Conservation (phyloP, 2,888 invertebrate species). For the Dastarcus helophoroides region DNA sequence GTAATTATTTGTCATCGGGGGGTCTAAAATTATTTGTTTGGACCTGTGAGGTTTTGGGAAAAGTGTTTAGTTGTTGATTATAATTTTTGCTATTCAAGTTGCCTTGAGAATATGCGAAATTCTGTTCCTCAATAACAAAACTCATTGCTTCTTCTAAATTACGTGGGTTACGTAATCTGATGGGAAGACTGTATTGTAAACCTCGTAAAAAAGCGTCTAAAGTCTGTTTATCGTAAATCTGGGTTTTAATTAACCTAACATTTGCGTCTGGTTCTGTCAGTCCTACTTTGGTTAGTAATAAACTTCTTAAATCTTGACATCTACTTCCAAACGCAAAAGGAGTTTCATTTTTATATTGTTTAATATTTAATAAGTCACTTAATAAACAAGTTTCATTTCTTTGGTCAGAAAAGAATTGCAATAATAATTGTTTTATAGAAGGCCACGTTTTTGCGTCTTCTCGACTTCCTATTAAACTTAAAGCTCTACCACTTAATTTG, state of each 20-base stretch:
- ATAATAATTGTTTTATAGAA: neutral
- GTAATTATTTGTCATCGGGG: no score
- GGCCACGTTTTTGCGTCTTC: conserved; percentile 1
- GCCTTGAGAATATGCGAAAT: no score
- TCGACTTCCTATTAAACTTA: neutral
- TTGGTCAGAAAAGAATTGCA: neutral
- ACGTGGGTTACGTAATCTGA: neutral
- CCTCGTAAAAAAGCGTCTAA: neutral
- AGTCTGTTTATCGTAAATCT: neutral
- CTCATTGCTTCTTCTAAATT: neutral
- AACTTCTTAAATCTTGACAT: no score
- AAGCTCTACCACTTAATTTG: neutral
- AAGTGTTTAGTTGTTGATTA: no score
- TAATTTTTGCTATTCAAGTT: no score
- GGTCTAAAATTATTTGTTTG: no score
- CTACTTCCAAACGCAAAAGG: no score
- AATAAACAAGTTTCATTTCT: no score
- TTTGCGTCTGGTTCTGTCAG: neutral
- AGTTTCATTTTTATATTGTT: no score
- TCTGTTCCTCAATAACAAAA: neutral
- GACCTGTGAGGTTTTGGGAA: no score
- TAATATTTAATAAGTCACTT: no score
- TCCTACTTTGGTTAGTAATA: neutral
- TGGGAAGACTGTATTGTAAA: neutral
- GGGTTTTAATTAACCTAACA: neutral